Percentiles rank a stretch among this genome's conserved stretches.
Conservation (phyloP, 2,797 vertebrate genomes). For the Platalea minor region DNA sequence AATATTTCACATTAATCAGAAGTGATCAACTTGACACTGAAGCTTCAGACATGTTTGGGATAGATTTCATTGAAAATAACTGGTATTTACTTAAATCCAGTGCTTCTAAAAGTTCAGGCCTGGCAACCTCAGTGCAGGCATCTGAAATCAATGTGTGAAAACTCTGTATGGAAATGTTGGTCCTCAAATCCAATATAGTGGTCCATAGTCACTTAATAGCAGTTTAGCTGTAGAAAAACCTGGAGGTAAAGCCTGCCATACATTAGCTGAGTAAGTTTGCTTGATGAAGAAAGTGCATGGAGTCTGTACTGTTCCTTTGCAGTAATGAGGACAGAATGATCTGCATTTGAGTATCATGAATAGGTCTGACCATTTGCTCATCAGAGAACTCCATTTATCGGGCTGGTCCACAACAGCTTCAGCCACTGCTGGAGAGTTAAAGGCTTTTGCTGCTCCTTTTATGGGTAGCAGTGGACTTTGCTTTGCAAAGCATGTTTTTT, state of each 20-base stretch:
- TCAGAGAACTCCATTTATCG: accelerated
- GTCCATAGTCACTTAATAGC: neutral
- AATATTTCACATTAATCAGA: neutral
- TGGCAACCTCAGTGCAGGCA: neutral
- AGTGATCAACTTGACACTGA: neutral
- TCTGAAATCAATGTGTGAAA: neutral
- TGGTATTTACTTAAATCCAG: neutral
- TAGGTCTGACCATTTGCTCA: neutral
- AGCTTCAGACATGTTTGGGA: neutral
- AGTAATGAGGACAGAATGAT: neutral
- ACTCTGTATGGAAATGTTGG: neutral
- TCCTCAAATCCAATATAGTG: neutral
- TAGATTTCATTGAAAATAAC: neutral
- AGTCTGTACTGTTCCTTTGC: neutral
- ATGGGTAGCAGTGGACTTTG: neutral
- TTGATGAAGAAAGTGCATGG: neutral
- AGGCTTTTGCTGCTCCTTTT: neutral
- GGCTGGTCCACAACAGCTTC: neutral
- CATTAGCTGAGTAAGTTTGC: neutral
- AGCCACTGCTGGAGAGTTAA: neutral
- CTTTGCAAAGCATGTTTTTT: neutral
- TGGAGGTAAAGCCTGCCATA: neutral
- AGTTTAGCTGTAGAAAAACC: neutral
- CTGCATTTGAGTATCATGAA: neutral
- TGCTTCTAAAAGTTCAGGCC: neutral